These are phyloP conservation scores for Ormyrus labotus DNA, from an alignment of 2,888 invertebrate genomes.

Conservation along the genomic window DNA sequence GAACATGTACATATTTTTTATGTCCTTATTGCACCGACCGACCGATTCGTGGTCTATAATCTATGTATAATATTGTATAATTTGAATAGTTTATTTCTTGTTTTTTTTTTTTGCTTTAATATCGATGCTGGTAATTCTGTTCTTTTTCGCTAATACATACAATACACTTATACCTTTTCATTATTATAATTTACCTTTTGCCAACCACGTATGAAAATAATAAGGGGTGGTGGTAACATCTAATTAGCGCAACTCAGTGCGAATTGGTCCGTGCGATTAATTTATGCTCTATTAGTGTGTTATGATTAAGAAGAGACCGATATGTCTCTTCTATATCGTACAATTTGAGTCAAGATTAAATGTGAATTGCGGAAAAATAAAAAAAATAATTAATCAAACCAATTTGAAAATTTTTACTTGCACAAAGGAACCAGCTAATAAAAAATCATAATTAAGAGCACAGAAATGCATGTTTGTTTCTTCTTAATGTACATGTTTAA, in stretches of 20 bases:
- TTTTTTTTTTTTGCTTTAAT: neutral
- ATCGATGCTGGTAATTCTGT: slow-evolving; percentile 18
- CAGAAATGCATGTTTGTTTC: neutral
- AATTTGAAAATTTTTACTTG: too few relatives aligned
- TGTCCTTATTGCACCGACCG: slow-evolving; percentile 12
- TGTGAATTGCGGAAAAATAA: too few relatives aligned
- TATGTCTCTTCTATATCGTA: neutral
- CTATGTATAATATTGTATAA: neutral
- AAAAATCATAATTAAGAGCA: too few relatives aligned
- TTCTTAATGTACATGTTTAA: neutral
- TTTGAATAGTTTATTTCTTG: neutral
- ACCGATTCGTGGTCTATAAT: neutral
- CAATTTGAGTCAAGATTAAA: too few relatives aligned
- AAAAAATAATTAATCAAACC: too few relatives aligned
- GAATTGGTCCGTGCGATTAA: slow-evolving; percentile 56
- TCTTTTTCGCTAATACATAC: neutral
- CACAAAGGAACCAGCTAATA: too few relatives aligned
- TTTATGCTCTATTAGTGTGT: slow-evolving; percentile 3
- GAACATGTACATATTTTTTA: slow-evolving; percentile 2
- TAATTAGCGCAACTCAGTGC: slow-evolving; percentile 57
- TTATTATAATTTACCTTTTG: slow-evolving; percentile 10
- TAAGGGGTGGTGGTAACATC: slow-evolving; percentile 13
- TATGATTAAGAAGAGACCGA: slow-evolving; percentile 18
- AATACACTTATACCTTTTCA: slow-evolving; percentile 14
- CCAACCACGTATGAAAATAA: slow-evolving; percentile 27